These are phyloP conservation scores for Drosophila suboccidentalis DNA, from an alignment of 2,888 invertebrate species.

Conservation along the genomic window DNA sequence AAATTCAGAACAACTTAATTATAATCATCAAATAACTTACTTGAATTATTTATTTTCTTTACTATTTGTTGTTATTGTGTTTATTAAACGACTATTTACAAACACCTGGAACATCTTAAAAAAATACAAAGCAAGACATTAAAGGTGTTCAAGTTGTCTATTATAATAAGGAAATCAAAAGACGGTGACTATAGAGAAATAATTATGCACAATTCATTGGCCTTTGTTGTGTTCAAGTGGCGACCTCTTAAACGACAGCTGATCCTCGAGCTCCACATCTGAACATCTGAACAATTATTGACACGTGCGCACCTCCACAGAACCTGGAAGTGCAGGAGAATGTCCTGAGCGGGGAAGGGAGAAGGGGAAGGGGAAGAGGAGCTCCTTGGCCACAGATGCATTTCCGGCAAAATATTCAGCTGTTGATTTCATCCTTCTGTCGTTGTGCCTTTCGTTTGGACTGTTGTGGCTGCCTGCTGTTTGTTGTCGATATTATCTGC, in stretches of 20 bases:
- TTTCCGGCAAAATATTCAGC: slow-evolving; percentile 74
- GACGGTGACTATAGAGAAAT: slow-evolving; percentile 1
- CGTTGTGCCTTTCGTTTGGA: slow-evolving; percentile 11
- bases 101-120: neutral
- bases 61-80: too few species aligned
- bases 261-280: slow-evolving; percentile 64
- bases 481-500: slow-evolving; percentile 81
- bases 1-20: too few species aligned
- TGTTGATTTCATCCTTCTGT: slow-evolving; percentile 59
- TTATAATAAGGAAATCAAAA: neutral
- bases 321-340: slow-evolving; percentile 10
- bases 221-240: slow-evolving; percentile 8
- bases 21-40: too few species aligned
- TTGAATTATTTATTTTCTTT: too few species aligned
- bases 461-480: slow-evolving; percentile 39
- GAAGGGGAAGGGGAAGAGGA: neutral
- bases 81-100: neutral
- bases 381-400: slow-evolving; percentile 62
- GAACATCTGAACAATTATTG: slow-evolving; percentile 72
- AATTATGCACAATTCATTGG: slow-evolving; percentile 2
- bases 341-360: slow-evolving; percentile 19
- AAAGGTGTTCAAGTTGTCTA: neutral
- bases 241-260: slow-evolving; percentile 52
- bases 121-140: slow-evolving; percentile 1
- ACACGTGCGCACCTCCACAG: slow-evolving; percentile 76